Base-by-base conservation (phyloP, 2,113 vertebrate genomes). In the Guaruba guarouba region DNA sequence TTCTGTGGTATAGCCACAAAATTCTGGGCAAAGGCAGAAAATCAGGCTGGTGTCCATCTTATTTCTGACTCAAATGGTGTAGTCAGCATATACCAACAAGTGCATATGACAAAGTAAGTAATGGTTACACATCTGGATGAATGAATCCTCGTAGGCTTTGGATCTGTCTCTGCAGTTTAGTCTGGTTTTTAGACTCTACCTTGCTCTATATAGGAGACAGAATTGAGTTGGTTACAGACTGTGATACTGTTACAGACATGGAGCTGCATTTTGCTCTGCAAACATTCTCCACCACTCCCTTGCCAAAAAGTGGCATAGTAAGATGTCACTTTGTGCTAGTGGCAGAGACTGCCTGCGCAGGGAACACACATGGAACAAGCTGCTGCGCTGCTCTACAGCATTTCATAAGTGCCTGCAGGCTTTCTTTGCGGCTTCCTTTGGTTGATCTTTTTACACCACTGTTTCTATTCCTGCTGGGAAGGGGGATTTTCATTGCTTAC, bases 291-390 rank as follows among this genome's bases (percentile, higher is more conserved):
- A 25, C 3, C 44, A 9, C 14, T 82, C 9, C 17, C 16, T 13
- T 48, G 61, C 28, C 37, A 7, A 44, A 13, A 74, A 23, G 11
- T 0, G 3, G 7, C 4, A 11, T 1, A 10, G 25, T 70, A 2
- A 71, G 28, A 76, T 43, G 23, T 49, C 48, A 49, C 48, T 24
- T 49, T 49, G 48, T 49, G 48, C 48, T 49, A 49, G 48, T 57
- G 52, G 57, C 41, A 1, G 10, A 35, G 57, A 1, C 52, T 29
- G 71, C n/a, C 49, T 49, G 49, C 55, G 7, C 27, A n/a, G 51
- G n/a, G 43, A 51, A 43, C 0, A 1, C 9, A 5, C 0, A 3
- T 49, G 90, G 18, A 55, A 20, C 57, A 33, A 2, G 1, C 31
- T 66, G 67, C 13, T 41, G 44, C 0, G 2, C 9, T 86, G 59